Conservation (phyloP, 2,888 invertebrate species). For the Netelia inedita region DNA sequence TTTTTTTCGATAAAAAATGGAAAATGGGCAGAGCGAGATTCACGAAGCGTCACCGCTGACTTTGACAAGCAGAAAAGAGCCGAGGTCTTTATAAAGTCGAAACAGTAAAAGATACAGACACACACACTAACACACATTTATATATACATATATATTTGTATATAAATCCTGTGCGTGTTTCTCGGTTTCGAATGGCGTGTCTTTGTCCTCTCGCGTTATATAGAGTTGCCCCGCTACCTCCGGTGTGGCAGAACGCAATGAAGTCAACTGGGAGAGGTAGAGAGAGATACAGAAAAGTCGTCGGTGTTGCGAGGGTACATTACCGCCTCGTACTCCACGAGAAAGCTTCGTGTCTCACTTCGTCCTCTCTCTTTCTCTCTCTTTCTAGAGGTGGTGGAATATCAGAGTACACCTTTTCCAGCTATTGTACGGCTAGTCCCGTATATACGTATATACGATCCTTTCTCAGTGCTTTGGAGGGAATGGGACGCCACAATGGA, state of each 20-base stretch:
- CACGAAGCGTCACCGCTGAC: constrained; percentile 18
- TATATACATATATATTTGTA: background rate
- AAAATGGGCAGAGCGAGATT: background rate
- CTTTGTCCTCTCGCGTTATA: constrained; percentile 64
- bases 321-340: constrained; percentile 62
- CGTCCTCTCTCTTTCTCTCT: constrained; percentile 13
- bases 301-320: constrained; percentile 66
- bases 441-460: constrained; percentile 26
- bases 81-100: constrained; percentile 54
- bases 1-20: too few species aligned
- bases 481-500: constrained; percentile 77
- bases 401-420: constrained; percentile 82
- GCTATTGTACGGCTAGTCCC: constrained; percentile 74
- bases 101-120: constrained; percentile 33
- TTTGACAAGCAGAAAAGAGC: constrained; percentile 37
- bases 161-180: constrained; percentile 51
- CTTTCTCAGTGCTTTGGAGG: constrained; percentile 39
- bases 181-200: constrained; percentile 61
- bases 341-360: constrained; percentile 24
- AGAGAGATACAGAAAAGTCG: constrained; percentile 55
- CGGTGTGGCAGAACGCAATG: constrained; percentile 45
- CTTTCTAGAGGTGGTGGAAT: constrained; percentile 78
- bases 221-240: constrained; percentile 57
- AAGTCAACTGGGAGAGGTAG: constrained; percentile 42
- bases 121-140: background rate